A percentile compares a stretch with the other conserved stretches of the same genome.
Conservation (phyloP, 2,797 vertebrate species). For the Balearica regulorum region DNA sequence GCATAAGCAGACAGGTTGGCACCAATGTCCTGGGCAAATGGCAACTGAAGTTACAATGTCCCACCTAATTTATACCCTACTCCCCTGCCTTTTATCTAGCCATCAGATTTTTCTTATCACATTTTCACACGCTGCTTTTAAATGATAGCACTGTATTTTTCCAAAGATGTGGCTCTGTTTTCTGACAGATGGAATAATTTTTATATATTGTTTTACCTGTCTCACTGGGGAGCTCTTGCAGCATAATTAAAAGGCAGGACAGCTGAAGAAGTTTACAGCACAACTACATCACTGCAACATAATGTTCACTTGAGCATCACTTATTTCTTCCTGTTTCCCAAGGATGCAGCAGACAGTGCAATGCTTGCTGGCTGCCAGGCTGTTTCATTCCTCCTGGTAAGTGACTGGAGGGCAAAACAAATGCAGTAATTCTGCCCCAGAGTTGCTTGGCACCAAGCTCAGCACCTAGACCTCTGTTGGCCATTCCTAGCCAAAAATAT, state of each 20-base stretch:
- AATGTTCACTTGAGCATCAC: neutral
- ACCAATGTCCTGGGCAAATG: neutral
- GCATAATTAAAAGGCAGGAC: neutral
- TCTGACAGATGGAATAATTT: neutral
- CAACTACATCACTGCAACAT: neutral
- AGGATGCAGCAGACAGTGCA: neutral
- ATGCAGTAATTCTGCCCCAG: neutral
- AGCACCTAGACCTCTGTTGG: neutral
- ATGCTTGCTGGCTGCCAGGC: neutral
- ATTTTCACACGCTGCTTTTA: neutral
- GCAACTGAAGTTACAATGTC: neutral
- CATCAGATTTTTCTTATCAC: neutral
- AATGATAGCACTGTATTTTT: neutral
- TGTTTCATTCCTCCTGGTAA: neutral
- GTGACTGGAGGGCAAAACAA: neutral
- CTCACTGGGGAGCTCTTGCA: neutral
- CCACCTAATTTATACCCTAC: neutral
- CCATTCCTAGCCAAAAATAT: neutral
- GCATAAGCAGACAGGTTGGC: neutral
- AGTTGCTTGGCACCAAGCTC: neutral
- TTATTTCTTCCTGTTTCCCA: neutral
- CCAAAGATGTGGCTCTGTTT: neutral
- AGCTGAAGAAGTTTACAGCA: conserved; percentile 5
- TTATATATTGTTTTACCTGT: neutral
- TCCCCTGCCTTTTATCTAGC: neutral